Conservation (phyloP, 2,797 vertebrate genomes). For the Xerus rutilus region DNA sequence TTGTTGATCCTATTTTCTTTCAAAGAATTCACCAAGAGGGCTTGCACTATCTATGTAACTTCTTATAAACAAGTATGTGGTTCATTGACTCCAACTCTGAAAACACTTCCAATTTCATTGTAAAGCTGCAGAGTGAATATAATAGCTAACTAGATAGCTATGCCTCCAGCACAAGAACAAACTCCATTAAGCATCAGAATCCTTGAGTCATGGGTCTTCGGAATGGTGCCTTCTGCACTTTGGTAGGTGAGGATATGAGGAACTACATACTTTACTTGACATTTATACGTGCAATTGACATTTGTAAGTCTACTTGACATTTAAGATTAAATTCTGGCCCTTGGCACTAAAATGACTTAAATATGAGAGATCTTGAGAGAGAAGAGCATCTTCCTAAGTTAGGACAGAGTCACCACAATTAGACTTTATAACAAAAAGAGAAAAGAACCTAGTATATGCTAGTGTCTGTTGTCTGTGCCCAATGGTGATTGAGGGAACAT, state of each 20-base stretch:
- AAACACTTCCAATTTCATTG: conserved; percentile 43
- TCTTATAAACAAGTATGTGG: conserved; percentile 65
- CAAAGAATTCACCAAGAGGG: conserved; percentile 56
- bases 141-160: conserved; percentile 45
- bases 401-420: conserved; percentile 17
- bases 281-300: conserved; percentile 76
- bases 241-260: conserved; percentile 46
- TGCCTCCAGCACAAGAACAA: conserved; percentile 35
- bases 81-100: conserved; percentile 70
- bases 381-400: conserved; percentile 26
- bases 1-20: conserved; percentile 56
- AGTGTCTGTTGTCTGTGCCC: neutral
- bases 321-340: conserved; percentile 68
- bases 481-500: neutral
- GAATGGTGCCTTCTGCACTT: conserved; percentile 15
- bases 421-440: conserved; percentile 47
- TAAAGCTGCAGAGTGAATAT: conserved; percentile 46
- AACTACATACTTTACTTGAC: conserved; percentile 69
- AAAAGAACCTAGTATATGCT: conserved; percentile 29
- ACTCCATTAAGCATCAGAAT: conserved; percentile 54
- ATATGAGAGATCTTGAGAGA: conserved; percentile 52
- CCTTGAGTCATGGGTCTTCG: conserved; percentile 11
- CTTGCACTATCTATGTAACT: conserved; percentile 57
- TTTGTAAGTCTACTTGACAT: conserved; percentile 76
- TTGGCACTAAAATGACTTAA: conserved; percentile 67